Base-by-base conservation (phyloP, 2,797 vertebrate genomes). In the Pelodytes ibericus region DNA sequence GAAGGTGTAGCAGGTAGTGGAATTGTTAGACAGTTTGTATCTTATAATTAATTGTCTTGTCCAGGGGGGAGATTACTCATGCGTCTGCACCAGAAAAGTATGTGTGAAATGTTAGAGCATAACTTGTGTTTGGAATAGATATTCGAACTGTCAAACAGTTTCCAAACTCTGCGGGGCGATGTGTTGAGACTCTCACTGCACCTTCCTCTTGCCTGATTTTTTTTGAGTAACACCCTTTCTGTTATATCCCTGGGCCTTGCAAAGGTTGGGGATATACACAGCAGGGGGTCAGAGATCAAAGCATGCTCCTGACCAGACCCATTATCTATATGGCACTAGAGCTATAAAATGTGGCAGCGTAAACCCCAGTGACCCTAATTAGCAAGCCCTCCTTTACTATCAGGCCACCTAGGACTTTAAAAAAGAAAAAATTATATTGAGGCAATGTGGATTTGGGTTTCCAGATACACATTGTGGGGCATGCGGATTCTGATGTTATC, bases 101-200 rank as follows among this genome's bases (percentile, higher is more conserved):
- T 92, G 90, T 89, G 88, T 86, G 88, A 84, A 86, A 86, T 73
- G 86, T 83, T 85, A 81, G 31, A 33, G 53, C 56, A 57, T 26
- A 11, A 47, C 75, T 72, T 29, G 39, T 82, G 92, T 92, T 92
- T 92, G 89, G 90, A 91, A 90, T 91, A 91, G 66, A 81, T 88
- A 81, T 59, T 61, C 79, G 80, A 75, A 85, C 87, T 89, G 89
- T 89, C 89, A 90, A 89, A 89, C 85, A 88, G n/a, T 83, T 88
- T 86, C 82, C 78, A 20, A 71, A 33, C 62, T 82, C 87, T 89
- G 90, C 87, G 27, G 25, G 24, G 24, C 25, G 49, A 30, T 64
- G 20, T 72, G 4, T 58, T 41, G 44, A n/a, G n/a, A 41, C 30
- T 20, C 49, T 41, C 29, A 39, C 44, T 62, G 63, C 44, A 73